Evolutionary conservation across 2,888 invertebrate species (phyloP).

Genomic region (Aleiodes testaceus): DNA sequence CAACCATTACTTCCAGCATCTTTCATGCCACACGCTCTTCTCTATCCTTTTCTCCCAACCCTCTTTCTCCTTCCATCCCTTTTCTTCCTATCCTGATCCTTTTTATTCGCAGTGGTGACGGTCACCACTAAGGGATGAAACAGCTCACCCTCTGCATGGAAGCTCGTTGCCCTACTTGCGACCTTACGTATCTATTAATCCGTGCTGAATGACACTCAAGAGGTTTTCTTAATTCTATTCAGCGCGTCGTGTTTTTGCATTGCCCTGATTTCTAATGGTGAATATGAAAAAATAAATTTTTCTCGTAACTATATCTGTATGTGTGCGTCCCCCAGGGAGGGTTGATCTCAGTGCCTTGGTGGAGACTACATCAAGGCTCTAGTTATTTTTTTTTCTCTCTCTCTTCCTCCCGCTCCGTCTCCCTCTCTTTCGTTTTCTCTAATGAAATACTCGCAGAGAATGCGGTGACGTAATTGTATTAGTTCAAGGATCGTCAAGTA

Average conservation of each 20-base stretch:
- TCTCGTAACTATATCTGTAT: conserved; percentile 59
- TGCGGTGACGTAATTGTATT: conserved; percentile 64
- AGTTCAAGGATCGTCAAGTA: conserved; percentile 59
- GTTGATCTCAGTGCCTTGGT: conserved; percentile 26
- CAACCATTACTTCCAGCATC: conserved; percentile 73
- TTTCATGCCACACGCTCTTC: conserved; percentile 54
- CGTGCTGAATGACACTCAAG: conserved; percentile 70
- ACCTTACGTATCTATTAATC: conserved; percentile 70
- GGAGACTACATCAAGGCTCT: conserved; percentile 57
- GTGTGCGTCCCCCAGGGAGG: no score
- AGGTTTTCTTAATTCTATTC: conserved; percentile 51
- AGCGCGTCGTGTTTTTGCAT: conserved; percentile 46
- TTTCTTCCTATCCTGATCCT: conserved; percentile 40
- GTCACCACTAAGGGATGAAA: conserved; percentile 19
- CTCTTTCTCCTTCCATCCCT: conserved; percentile 50
- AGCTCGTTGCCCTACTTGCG: conserved; percentile 52
- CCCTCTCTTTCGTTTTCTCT: conserved; percentile 55
- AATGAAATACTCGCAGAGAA: conserved; percentile 66
- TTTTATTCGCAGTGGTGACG: conserved; percentile 27
- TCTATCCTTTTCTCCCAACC: conserved; percentile 49
- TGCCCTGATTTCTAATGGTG: conserved; percentile 61
- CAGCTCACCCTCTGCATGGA: conserved; percentile 46
- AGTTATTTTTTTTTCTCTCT: conserved; percentile 53
- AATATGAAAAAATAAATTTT: conserved; percentile 50
- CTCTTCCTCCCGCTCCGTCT: background rate